These are phyloP conservation scores for Crotophaga sulcirostris DNA, from an alignment of 2,113 vertebrate species.

Conservation along the genomic window DNA sequence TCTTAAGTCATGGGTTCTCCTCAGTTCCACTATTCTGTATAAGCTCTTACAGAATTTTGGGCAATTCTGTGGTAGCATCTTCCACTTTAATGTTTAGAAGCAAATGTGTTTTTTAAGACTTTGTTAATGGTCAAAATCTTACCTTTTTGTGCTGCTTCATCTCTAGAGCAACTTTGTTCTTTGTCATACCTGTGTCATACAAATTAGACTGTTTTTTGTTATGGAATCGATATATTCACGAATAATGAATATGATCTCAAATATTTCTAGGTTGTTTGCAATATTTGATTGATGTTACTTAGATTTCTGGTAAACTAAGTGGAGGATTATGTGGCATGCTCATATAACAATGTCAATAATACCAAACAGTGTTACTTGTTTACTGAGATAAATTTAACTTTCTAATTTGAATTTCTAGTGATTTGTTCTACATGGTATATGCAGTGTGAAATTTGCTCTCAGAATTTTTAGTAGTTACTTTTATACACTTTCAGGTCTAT, in stretches of 20 bases:
- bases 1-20: background rate
- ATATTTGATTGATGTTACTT: background rate
- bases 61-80: background rate
- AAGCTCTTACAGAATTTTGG: background rate
- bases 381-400: background rate
- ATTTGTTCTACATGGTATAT: background rate
- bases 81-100: background rate
- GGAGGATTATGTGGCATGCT: background rate
- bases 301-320: background rate
- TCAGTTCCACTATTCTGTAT: background rate
- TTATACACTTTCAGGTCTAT: conserved; percentile 83
- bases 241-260: background rate
- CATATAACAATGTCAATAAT: background rate
- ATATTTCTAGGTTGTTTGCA: background rate
- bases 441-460: background rate
- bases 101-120: background rate
- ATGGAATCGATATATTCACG: background rate
- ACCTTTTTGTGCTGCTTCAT: background rate
- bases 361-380: background rate
- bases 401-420: background rate
- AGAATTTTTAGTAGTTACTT: conserved; percentile 51
- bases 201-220: background rate
- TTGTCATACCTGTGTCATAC: background rate
- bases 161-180: background rate
- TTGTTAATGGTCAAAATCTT: background rate